Evolutionary conservation across 2,113 vertebrate genomes (phyloP).

Genomic region (Uria lomvia): DNA sequence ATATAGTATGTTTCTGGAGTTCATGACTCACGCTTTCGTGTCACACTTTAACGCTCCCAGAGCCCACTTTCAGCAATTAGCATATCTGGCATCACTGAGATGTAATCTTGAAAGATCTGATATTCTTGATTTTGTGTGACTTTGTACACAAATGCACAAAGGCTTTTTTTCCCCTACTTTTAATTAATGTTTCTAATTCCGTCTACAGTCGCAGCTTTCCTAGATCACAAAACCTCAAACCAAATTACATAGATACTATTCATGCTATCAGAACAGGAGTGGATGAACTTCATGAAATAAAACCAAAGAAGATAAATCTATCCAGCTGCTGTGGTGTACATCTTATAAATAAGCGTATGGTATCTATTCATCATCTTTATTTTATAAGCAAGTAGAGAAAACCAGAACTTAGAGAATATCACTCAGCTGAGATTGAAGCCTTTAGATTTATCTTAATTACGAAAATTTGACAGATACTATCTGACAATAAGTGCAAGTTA

Average conservation of each 20-base stretch:
- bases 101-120: not conserved
- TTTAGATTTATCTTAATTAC: constrained; percentile 47
- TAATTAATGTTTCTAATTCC: not conserved
- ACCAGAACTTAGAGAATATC: not conserved
- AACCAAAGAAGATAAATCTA: constrained; percentile 31
- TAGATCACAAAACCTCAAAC: not conserved
- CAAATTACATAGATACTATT: not conserved
- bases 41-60: not conserved
- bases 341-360: not conserved
- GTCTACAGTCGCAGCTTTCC: not conserved
- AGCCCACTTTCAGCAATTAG: not conserved
- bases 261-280: not conserved
- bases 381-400: constrained; percentile 35
- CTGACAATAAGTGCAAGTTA: constrained; percentile 1
- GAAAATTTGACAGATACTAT: constrained; percentile 43
- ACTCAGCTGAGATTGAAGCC: constrained; percentile 14
- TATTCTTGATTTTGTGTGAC: not conserved
- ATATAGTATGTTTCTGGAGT: not conserved
- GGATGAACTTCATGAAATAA: not conserved
- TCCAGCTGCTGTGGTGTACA: not conserved
- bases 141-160: not conserved
- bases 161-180: not conserved
- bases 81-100: not conserved
- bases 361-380: constrained; percentile 47
- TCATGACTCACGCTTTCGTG: not conserved